These are phyloP conservation scores for Lepidocyrtoides sp. DNA, from an alignment of 2,888 invertebrate genomes.

Conservation along the genomic window DNA sequence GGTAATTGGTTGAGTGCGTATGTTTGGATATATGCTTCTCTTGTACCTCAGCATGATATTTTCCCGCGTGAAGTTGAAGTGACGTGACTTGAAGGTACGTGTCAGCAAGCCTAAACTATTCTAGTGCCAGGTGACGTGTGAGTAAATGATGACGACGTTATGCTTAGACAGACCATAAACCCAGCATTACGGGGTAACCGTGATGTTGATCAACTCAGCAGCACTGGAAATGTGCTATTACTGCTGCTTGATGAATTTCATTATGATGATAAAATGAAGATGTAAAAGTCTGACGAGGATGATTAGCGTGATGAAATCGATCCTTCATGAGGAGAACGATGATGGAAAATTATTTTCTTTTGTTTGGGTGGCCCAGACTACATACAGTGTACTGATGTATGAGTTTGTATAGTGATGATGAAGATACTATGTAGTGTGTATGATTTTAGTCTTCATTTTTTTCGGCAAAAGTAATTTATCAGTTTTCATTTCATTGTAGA, in stretches of 20 bases:
- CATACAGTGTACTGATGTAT: background rate
- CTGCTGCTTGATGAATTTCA: conserved; percentile 59
- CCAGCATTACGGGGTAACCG: too few relatives aligned
- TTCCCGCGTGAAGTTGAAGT: too few relatives aligned
- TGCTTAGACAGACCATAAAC: too few relatives aligned
- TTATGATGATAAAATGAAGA: conserved; percentile 57
- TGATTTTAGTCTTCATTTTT: conserved; percentile 14
- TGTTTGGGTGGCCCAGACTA: conserved; percentile 50
- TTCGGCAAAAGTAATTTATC: conserved; percentile 57
- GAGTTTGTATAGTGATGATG: background rate
- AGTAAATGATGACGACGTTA: too few relatives aligned
- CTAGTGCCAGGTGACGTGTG: too few relatives aligned
- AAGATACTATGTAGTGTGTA: background rate
- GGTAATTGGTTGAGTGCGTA: too few relatives aligned
- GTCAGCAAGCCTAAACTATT: too few relatives aligned
- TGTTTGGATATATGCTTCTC: too few relatives aligned
- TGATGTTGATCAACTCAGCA: conserved; percentile 3
- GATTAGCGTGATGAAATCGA: conserved; percentile 79
- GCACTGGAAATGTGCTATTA: conserved; percentile 32
- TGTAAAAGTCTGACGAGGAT: conserved; percentile 56
- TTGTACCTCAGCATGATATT: too few relatives aligned
- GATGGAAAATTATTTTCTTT: conserved; percentile 73
- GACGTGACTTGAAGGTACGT: too few relatives aligned
- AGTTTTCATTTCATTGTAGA: conserved; percentile 47
- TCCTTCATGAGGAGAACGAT: conserved; percentile 57